Conservation (phyloP, 2,113 vertebrate species). For the Pelobates fuscus region DNA sequence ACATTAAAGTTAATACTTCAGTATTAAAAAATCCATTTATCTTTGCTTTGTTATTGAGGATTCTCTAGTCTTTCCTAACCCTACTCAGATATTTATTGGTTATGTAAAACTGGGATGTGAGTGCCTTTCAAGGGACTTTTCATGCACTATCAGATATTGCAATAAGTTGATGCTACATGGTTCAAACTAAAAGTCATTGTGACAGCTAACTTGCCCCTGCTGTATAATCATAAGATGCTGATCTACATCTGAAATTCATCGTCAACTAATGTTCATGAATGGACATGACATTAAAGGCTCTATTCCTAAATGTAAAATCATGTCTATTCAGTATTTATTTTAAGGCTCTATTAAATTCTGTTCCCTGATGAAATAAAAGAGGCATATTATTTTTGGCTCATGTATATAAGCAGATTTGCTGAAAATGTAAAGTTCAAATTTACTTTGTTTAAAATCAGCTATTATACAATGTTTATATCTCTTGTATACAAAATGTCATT, state of each 20-base stretch:
- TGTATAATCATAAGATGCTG: neutral
- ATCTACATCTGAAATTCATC: neutral
- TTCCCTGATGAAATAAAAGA: neutral
- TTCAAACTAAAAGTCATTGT: neutral
- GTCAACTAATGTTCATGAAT: neutral
- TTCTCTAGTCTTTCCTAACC: neutral
- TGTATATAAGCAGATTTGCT: neutral
- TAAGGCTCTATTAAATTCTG: neutral
- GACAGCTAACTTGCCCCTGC: neutral
- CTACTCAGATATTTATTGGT: conserved; percentile 8
- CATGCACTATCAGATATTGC: conserved; percentile 6
- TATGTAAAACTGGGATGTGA: neutral
- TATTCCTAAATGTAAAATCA: neutral
- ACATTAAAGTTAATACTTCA: conserved; percentile 23
- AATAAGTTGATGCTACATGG: conserved; percentile 9
- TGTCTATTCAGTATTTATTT: neutral
- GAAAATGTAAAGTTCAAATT: neutral
- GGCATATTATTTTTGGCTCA: neutral
- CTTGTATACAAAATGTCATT: no score
- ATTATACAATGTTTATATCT: no score
- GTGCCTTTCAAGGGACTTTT: neutral
- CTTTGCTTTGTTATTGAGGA: conserved; percentile 3
- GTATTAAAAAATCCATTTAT: conserved; percentile 23
- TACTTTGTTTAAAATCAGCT: no score
- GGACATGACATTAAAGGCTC: neutral